Base-by-base conservation (phyloP, 2,113 vertebrate species). In the Ceratotherium simum region DNA sequence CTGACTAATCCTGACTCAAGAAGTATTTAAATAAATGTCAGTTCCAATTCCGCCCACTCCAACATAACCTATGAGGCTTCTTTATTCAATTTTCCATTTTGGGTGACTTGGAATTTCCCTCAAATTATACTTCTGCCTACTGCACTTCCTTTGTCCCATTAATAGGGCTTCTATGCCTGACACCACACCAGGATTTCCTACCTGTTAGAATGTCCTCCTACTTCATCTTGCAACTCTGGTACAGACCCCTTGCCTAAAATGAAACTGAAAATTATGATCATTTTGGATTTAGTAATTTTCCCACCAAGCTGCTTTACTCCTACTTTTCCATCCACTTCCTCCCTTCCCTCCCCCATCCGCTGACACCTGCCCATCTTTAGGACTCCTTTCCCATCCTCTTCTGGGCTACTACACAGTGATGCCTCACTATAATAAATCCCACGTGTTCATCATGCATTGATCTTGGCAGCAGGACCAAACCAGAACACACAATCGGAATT, bases 1-100 rank as follows among this genome's bases (percentile, higher is more conserved):
- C 31, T 86, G 54, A 85, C 6, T 73, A 67, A 73, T 86, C 8
- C 42, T 54, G 31, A 94, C 18, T 18, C 4, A 36, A 83, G 42
- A 79, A 75, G 36, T 79, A 58, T 79, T 94, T 56, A 90, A 80
- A 58, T 64, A 79, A 95, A 83, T 21, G 27, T 42, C 48, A 65
- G 23, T 60, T 64, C 60, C 16, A 58, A 21, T 64, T n/a, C 75
- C 33, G 90, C 17, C 46, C 9, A 91, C 36, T 65, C 16, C 58
- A 80, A 6, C 14, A 29, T 58, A 90, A 79, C 10, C 70, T 65
- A 3, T 3, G 64, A 76, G n/a, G 21, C 54, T 73, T 85, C 58
- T 36, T 64, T 80, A 54, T 31, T 64, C n/a, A 31, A 5, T 64
- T 91, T 96, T 80, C 51, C 36, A 0, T 60, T 82, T 86, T 20